phyloP scores from a whole-genome alignment of 2,113 vertebrate genomes.

The Castor canadensis region DNA sequence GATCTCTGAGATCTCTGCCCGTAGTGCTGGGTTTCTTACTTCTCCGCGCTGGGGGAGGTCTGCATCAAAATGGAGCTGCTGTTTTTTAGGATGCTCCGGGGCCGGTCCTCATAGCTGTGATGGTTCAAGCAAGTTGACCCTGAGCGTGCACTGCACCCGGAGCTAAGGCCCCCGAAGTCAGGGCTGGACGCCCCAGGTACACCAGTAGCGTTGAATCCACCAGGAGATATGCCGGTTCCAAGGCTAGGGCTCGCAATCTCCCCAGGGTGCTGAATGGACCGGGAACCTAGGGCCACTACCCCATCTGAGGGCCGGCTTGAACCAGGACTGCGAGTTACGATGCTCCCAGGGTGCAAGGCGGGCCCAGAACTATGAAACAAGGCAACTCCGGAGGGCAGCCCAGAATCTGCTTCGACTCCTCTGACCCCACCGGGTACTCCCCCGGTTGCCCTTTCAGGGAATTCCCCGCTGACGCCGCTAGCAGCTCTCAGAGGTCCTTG shows the following conservation, averaged over 20 bases:
- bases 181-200: background rate
- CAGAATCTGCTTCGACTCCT: background rate
- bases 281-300: background rate
- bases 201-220: background rate
- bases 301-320: background rate
- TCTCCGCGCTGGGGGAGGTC: background rate
- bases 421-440: background rate
- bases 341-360: background rate
- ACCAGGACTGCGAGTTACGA: background rate
- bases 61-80: background rate
- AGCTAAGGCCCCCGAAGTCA: background rate
- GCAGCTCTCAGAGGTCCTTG: background rate
- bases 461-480: background rate
- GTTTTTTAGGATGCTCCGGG: slow-evolving; percentile 66
- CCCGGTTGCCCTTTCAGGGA: background rate
- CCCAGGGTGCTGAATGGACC: background rate
- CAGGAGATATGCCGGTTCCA: background rate
- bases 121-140: background rate
- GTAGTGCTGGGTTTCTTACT: slow-evolving; percentile 25
- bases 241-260: background rate
- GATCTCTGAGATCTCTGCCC: accelerated
- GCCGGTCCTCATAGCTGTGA: slow-evolving; percentile 19
- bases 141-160: background rate
- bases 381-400: background rate
- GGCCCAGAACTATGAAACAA: background rate